These are phyloP conservation scores for Mastomys natalensis DNA, from an alignment of 2,113 vertebrate genomes.

Conservation along the genomic window DNA sequence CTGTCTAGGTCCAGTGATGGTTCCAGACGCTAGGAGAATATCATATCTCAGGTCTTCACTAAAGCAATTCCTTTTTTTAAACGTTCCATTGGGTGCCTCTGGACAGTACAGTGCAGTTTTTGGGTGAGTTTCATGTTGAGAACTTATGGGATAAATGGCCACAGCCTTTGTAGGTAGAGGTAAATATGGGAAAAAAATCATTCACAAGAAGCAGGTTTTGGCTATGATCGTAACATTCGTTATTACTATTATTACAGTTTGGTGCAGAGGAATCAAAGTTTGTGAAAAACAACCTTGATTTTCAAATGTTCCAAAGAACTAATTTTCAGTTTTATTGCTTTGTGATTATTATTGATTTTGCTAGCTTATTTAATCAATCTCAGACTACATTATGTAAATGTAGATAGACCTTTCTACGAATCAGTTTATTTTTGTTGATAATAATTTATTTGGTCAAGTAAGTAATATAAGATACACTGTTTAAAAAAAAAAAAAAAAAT, in stretches of 20 bases:
- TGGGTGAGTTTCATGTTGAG: background rate
- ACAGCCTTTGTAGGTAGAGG: too few species aligned
- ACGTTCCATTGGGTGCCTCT: background rate
- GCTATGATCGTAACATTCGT: background rate
- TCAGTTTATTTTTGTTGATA: background rate
- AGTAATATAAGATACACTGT: background rate
- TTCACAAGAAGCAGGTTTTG: background rate
- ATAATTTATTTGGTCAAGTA: background rate
- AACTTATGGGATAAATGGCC: background rate
- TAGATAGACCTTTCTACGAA: background rate
- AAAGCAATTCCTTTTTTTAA: background rate
- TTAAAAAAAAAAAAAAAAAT: too few species aligned
- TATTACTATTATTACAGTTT: background rate
- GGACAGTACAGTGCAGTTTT: background rate
- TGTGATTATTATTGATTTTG: background rate
- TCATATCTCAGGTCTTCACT: background rate
- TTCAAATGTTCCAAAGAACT: background rate
- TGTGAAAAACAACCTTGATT: background rate
- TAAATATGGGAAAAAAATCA: background rate
- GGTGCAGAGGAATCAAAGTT: background rate
- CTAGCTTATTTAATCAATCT: background rate
- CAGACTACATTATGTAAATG: background rate
- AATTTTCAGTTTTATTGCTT: background rate
- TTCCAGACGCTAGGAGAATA: background rate
- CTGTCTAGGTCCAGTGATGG: background rate